These are phyloP conservation scores for Rhabdornis inornatus DNA, from an alignment of 2,113 vertebrate genomes.

Conservation along the genomic window DNA sequence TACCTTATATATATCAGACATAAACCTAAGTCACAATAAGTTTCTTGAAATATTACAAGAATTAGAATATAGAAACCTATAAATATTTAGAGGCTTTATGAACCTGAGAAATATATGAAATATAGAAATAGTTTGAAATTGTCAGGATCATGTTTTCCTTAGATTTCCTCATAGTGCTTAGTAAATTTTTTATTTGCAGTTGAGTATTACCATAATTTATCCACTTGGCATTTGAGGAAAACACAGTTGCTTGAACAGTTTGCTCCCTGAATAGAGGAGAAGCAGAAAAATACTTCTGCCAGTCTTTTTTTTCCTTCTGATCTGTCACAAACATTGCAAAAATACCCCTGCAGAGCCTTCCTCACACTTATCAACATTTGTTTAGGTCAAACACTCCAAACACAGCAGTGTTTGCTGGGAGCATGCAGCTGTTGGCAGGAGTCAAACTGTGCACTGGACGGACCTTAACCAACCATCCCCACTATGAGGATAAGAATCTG, in stretches of 20 bases:
- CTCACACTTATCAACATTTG: neutral
- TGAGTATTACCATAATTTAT: neutral
- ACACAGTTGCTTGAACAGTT: neutral
- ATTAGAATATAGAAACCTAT: neutral
- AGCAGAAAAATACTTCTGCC: neutral
- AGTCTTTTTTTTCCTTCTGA: constrained; percentile 51
- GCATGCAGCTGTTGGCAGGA: constrained; percentile 96
- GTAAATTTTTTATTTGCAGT: constrained; percentile 20
- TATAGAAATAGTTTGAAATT: neutral
- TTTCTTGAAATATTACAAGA: neutral
- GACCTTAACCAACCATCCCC: constrained; percentile 94
- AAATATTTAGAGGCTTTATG: neutral
- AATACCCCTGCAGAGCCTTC: neutral
- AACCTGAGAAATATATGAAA: neutral
- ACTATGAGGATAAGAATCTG: constrained; percentile 92
- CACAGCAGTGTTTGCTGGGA: constrained; percentile 92
- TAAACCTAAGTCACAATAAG: neutral
- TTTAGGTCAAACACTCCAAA: constrained; percentile 86
- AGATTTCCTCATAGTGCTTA: neutral
- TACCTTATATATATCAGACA: neutral
- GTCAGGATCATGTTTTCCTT: neutral
- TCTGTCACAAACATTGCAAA: neutral
- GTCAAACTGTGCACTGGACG: constrained; percentile 96
- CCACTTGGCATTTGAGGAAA: neutral
- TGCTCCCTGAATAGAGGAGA: neutral